Percentiles rank a stretch among this genome's conserved stretches.
These are phyloP conservation scores for Grammomys surdaster DNA, from an alignment of 2,113 vertebrate species.

Conservation along the genomic window DNA sequence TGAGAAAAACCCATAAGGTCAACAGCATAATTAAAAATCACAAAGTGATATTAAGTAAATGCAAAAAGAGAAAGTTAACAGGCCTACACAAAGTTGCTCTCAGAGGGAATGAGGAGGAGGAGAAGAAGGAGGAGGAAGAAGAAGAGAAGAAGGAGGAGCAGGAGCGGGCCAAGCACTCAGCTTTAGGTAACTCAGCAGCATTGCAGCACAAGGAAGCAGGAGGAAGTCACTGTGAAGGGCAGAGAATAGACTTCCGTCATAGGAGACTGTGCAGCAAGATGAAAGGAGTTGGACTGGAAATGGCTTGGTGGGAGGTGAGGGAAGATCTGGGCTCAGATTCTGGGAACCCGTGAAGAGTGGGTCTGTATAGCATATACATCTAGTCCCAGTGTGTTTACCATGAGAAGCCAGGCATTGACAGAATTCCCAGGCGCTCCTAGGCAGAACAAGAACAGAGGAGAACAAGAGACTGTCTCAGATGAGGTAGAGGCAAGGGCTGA, in stretches of 20 bases:
- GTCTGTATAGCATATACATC: not conserved
- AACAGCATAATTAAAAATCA: not conserved
- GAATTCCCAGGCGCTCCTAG: not conserved
- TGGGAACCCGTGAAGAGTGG: too few species aligned
- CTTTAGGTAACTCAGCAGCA: not conserved
- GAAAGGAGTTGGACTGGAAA: not conserved
- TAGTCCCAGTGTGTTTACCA: not conserved
- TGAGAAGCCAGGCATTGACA: not conserved
- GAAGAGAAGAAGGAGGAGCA: not conserved
- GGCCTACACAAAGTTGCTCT: not conserved
- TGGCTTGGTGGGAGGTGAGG: not conserved
- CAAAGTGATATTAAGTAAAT: not conserved
- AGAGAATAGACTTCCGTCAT: not conserved
- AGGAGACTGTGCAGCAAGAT: not conserved
- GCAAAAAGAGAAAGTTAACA: not conserved
- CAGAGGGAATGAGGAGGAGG: not conserved
- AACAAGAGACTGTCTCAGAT: not conserved
- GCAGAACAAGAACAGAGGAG: not conserved
- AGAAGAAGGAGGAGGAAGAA: too few species aligned
- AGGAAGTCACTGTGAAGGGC: not conserved
- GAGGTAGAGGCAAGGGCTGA: not conserved
- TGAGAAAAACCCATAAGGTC: not conserved
- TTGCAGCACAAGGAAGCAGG: not conserved
- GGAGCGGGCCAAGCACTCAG: not conserved
- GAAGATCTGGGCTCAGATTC: not conserved